These are phyloP conservation scores for Isotomurus palustris DNA, from an alignment of 2,888 invertebrate genomes.

Conservation along the genomic window DNA sequence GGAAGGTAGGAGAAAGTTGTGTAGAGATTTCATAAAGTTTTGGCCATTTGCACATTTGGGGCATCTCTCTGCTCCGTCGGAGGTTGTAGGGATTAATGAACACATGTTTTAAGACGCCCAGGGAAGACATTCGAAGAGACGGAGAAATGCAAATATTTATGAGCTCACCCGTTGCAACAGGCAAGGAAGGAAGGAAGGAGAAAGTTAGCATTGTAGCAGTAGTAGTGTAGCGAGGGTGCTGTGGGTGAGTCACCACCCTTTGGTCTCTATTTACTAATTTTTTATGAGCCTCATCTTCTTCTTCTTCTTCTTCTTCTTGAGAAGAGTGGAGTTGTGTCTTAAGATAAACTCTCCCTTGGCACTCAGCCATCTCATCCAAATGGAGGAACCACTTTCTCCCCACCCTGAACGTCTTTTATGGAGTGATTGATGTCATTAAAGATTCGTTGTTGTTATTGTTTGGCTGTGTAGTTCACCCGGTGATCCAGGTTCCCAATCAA, in stretches of 20 bases:
- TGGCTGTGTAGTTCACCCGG: constrained; percentile 71
- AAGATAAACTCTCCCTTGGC: neutral
- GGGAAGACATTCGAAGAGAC: too few species aligned
- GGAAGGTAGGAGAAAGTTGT: neutral
- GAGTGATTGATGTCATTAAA: neutral
- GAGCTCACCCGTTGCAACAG: too few species aligned
- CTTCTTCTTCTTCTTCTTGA: too few species aligned
- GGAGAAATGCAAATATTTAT: too few species aligned
- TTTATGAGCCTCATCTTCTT: neutral
- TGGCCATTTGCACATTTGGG: neutral
- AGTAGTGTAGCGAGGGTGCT: too few species aligned
- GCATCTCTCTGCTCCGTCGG: neutral
- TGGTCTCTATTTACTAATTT: neutral
- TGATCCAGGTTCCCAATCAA: constrained; percentile 87
- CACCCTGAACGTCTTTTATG: neutral
- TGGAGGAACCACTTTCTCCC: neutral
- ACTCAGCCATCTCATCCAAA: neutral
- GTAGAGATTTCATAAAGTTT: too few species aligned
- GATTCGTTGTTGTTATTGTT: constrained; percentile 25
- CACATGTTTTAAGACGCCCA: neutral
- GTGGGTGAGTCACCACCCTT: too few species aligned
- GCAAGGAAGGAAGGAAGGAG: too few species aligned
- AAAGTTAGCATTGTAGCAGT: too few species aligned
- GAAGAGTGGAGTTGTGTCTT: neutral
- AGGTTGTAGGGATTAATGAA: constrained; percentile 3